phyloP scores from a whole-genome alignment of 2,888 invertebrate species.

The Pelosia muscerda region DNA sequence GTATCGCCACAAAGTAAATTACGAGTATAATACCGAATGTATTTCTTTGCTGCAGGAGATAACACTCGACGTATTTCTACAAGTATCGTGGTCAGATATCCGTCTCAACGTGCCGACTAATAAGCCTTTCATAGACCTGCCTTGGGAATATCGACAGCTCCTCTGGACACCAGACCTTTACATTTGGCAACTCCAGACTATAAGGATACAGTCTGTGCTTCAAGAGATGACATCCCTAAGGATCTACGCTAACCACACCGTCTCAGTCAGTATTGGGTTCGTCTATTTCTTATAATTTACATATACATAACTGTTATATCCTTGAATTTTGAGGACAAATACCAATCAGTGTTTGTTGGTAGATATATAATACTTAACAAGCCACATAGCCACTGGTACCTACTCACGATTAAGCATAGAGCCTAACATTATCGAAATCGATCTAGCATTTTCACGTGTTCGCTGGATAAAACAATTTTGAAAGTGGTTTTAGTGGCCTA shows the following conservation, averaged over 20 bases:
- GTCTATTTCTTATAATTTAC: conserved; percentile 57
- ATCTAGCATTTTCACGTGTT: neutral
- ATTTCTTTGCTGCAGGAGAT: conserved; percentile 82
- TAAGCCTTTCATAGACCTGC: conserved; percentile 85
- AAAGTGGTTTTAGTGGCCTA: too few relatives aligned
- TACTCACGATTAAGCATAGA: too few relatives aligned
- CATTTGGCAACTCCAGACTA: conserved; percentile 88
- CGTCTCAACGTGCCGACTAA: conserved; percentile 80
- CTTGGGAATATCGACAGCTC: conserved; percentile 88
- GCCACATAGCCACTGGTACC: too few relatives aligned
- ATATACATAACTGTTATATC: neutral
- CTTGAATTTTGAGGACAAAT: too few relatives aligned
- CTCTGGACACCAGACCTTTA: conserved; percentile 89
- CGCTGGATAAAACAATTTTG: too few relatives aligned
- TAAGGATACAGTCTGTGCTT: conserved; percentile 87
- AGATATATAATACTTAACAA: too few relatives aligned
- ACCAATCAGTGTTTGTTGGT: too few relatives aligned
- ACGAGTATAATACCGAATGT: conserved; percentile 16
- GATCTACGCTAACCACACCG: conserved; percentile 88
- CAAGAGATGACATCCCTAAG: conserved; percentile 89
- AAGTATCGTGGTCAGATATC: conserved; percentile 88
- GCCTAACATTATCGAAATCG: neutral
- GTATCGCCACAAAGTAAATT: too few relatives aligned
- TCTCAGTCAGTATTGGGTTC: conserved; percentile 89
- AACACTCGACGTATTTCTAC: conserved; percentile 88